A percentile compares a stretch with the other conserved stretches of the same genome.
These are phyloP conservation scores for Linurgus olivaceus DNA, from an alignment of 2,797 vertebrate genomes.

Conservation along the genomic window DNA sequence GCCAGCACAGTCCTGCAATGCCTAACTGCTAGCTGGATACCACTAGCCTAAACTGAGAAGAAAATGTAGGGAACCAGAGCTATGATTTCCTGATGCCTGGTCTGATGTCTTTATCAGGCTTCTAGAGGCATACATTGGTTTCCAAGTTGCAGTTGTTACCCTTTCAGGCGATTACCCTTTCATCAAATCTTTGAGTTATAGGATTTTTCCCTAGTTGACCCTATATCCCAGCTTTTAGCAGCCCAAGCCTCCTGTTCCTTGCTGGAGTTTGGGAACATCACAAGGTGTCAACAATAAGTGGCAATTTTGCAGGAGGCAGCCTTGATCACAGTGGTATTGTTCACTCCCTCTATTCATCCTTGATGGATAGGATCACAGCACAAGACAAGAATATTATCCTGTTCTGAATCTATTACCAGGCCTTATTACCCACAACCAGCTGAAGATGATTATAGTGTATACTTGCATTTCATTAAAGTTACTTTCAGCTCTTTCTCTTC, in stretches of 20 bases:
- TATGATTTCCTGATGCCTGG: not conserved
- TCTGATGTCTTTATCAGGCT: not conserved
- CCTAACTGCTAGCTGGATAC: not conserved
- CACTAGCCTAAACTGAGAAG: not conserved
- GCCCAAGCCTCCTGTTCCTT: not conserved
- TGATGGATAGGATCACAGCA: constrained; percentile 23
- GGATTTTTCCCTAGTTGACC: not conserved
- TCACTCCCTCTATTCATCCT: constrained; percentile 10
- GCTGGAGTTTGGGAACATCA: not conserved
- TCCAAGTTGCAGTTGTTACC: not conserved
- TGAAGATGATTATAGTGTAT: constrained; percentile 60
- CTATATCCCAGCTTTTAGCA: not conserved
- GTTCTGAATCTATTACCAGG: constrained; percentile 44
- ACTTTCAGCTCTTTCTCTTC: constrained; percentile 49
- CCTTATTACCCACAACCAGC: constrained; percentile 46
- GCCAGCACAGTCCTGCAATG: not conserved
- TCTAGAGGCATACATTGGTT: not conserved
- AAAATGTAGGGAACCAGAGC: not conserved
- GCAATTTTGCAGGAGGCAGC: constrained; percentile 7
- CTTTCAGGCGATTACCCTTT: not conserved
- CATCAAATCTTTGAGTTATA: not conserved
- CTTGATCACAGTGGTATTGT: not conserved
- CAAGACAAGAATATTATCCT: constrained; percentile 33
- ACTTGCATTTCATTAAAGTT: constrained; percentile 60
- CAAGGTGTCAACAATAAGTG: not conserved